Conservation (phyloP, 2,113 vertebrate species). For the Callionymus lyra region DNA sequence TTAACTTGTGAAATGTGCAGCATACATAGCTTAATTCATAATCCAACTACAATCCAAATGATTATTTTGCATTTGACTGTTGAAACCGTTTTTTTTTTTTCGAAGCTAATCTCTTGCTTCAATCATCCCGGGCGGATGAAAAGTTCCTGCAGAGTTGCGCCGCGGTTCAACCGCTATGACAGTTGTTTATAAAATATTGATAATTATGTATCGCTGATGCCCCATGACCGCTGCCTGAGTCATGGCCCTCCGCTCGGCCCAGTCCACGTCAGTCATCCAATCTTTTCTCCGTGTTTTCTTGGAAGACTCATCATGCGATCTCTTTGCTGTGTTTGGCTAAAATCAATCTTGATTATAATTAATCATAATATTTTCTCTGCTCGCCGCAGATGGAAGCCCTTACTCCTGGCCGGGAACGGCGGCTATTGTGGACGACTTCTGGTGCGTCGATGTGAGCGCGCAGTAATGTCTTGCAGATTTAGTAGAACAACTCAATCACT, state of each 20-base stretch:
- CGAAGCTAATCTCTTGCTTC: too few species aligned
- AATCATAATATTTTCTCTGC: slow-evolving; percentile 55
- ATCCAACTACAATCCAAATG: too few species aligned
- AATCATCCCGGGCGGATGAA: too few species aligned
- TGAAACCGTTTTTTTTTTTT: too few species aligned
- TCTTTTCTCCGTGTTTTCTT: slow-evolving; percentile 30
- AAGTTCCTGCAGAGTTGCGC: too few species aligned
- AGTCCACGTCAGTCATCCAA: slow-evolving; percentile 32
- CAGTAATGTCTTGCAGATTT: too few species aligned
- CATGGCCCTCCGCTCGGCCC: slow-evolving; percentile 16
- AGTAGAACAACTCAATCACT: too few species aligned
- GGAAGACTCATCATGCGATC: slow-evolving; percentile 36
- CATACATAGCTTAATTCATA: too few species aligned
- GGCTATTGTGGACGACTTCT: slow-evolving; percentile 22
- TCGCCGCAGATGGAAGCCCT: slow-evolving; percentile 42
- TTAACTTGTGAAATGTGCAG: too few species aligned
- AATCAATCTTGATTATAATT: slow-evolving; percentile 54
- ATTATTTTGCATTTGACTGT: too few species aligned
- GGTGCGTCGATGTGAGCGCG: slow-evolving; percentile 4
- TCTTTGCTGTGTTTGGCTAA: slow-evolving; percentile 25
- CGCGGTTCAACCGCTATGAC: slow-evolving; percentile 12
- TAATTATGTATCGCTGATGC: slow-evolving; percentile 27
- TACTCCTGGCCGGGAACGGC: slow-evolving; percentile 35
- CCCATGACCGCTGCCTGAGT: slow-evolving; percentile 34
- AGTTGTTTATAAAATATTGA: slow-evolving; percentile 44